A percentile compares a stretch with the other conserved stretches of the same genome.
Conservation (phyloP, 2,113 vertebrate genomes). For the Oreochromis spilurus region DNA sequence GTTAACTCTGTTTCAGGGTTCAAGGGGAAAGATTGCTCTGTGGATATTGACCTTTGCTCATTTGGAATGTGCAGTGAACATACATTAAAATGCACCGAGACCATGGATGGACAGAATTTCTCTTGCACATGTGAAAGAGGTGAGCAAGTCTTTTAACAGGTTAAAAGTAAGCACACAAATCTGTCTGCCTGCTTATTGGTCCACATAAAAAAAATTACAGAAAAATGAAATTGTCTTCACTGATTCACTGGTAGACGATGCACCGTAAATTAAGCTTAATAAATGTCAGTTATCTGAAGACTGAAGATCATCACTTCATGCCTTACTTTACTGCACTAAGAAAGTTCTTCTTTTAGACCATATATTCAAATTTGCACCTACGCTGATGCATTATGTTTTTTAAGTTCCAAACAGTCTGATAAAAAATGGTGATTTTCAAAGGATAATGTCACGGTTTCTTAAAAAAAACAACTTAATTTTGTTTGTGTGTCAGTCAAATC, state of each 20-base stretch:
- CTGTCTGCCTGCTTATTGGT: not conserved
- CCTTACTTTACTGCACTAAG: not conserved
- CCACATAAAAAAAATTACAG: not conserved
- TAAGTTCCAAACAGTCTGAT: not conserved
- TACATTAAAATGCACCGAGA: slow-evolving; percentile 54
- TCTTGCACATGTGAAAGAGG: slow-evolving; percentile 59
- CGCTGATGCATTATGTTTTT: not conserved
- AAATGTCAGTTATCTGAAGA: not conserved
- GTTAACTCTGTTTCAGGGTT: slow-evolving; percentile 41
- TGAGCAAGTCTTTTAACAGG: slow-evolving; percentile 11
- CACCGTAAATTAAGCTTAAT: not conserved
- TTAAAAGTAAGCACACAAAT: not conserved
- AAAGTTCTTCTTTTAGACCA: not conserved
- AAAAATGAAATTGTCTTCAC: not conserved
- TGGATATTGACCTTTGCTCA: slow-evolving; percentile 63
- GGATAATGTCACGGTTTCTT: not conserved
- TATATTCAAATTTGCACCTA: not conserved
- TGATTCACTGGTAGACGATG: not conserved
- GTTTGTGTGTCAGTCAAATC: slow-evolving; percentile 1
- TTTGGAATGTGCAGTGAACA: slow-evolving; percentile 60
- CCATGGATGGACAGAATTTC: slow-evolving; percentile 57
- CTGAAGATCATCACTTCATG: not conserved
- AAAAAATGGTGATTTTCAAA: not conserved
- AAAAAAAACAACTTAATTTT: not conserved
- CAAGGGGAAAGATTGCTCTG: slow-evolving; percentile 62